These are phyloP conservation scores for Eulemur coronatus DNA, from an alignment of 2,797 vertebrate genomes.

Conservation along the genomic window DNA sequence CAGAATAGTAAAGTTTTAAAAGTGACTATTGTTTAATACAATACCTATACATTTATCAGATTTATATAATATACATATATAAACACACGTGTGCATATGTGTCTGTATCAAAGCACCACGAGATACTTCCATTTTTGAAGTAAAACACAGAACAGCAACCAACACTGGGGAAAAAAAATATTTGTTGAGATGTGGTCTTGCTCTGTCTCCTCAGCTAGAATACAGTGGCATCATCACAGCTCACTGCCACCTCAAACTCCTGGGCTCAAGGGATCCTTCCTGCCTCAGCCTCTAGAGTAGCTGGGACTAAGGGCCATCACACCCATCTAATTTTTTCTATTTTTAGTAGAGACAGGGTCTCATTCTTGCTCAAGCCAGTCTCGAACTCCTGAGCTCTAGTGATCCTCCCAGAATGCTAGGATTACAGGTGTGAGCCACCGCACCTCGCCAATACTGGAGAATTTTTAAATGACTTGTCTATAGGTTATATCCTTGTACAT, in stretches of 20 bases:
- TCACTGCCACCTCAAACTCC: too few species aligned
- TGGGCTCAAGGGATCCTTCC: too few species aligned
- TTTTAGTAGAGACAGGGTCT: too few species aligned
- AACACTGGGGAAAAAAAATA: neutral
- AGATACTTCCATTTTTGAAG: neutral
- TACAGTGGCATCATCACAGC: neutral
- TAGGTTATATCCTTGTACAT: neutral
- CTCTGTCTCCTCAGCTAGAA: neutral
- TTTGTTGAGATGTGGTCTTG: neutral
- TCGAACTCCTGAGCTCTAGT: too few species aligned
- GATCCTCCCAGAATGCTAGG: too few species aligned
- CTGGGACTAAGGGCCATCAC: too few species aligned
- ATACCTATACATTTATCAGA: neutral
- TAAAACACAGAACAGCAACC: slow-evolving; percentile 20
- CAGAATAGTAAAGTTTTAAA: neutral
- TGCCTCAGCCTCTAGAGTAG: too few species aligned
- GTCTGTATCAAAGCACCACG: neutral
- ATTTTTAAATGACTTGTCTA: neutral
- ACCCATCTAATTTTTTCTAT: too few species aligned
- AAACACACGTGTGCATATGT: neutral
- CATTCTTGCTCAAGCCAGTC: too few species aligned
- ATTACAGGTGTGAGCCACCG: too few species aligned
- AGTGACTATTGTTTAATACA: neutral
- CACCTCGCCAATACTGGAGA: neutral
- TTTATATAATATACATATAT: neutral